These are phyloP conservation scores for Micrasema minimum DNA, from an alignment of 1,140 invertebrate genomes.

Conservation along the genomic window DNA sequence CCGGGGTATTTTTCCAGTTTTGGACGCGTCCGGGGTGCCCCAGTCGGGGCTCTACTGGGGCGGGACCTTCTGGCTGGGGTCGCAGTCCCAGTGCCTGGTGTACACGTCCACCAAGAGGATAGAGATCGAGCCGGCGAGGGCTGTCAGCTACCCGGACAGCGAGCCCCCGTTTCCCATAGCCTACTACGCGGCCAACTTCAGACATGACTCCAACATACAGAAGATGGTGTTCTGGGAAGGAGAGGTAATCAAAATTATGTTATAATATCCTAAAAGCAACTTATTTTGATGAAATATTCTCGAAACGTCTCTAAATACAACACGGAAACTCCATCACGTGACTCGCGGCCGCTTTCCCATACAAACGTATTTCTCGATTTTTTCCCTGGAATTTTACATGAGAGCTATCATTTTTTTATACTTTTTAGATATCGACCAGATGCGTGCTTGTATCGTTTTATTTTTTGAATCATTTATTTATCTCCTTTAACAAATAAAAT, in stretches of 20 bases:
- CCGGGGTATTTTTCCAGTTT: conserved; percentile 58
- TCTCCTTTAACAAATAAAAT: too few species aligned
- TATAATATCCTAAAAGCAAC: too few species aligned
- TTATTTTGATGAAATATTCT: too few species aligned
- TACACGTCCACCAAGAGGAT: conserved; percentile 54
- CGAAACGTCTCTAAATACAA: too few species aligned
- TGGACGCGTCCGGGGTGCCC: conserved; percentile 65
- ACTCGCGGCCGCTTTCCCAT: too few species aligned
- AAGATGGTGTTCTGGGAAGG: conserved; percentile 3
- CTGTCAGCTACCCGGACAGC: neutral
- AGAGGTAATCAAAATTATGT: neutral
- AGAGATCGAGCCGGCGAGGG: conserved; percentile 44
- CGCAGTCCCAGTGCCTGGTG: conserved; percentile 58
- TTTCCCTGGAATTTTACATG: too few species aligned
- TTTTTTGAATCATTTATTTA: too few species aligned
- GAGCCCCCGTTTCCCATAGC: conserved; percentile 36
- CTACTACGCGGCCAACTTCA: conserved; percentile 45
- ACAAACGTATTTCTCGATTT: too few species aligned
- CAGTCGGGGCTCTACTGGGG: conserved; percentile 62
- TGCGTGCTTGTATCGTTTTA: too few species aligned
- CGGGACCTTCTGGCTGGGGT: conserved; percentile 67
- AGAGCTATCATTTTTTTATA: too few species aligned
- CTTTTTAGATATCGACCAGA: too few species aligned
- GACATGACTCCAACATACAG: conserved; percentile 42
- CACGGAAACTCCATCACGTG: too few species aligned